phyloP scores from a whole-genome alignment of 2,113 vertebrate genomes.

The Callorhinus ursinus region DNA sequence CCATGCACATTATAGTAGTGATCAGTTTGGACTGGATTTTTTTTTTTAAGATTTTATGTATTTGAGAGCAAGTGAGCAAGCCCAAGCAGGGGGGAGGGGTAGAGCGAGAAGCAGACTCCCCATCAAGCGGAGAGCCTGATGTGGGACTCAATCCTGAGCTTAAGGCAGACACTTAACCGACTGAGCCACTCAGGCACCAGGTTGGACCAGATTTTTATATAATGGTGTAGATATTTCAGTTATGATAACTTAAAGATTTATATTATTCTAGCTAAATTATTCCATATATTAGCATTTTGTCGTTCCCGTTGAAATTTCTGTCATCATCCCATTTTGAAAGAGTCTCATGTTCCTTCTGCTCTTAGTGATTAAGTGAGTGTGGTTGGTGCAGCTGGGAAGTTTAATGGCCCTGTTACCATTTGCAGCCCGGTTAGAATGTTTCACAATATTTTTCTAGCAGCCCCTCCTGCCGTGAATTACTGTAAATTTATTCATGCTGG shows the following conservation, averaged over 20 bases:
- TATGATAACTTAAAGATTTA: not conserved
- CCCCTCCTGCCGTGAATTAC: conserved; percentile 35
- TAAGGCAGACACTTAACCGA: no score
- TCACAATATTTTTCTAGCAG: conserved; percentile 48
- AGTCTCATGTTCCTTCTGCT: not conserved
- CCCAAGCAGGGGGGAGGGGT: no score
- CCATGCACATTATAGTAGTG: not conserved
- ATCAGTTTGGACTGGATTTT: not conserved
- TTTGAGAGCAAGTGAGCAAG: no score
- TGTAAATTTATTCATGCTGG: conserved; percentile 49
- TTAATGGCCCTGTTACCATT: not conserved
- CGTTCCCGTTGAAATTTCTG: conserved; percentile 3
- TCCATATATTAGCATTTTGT: not conserved
- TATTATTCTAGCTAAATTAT: conserved; percentile 3
- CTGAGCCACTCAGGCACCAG: not conserved
- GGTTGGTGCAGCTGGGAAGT: not conserved
- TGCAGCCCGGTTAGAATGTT: not conserved
- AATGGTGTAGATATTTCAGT: not conserved
- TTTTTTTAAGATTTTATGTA: no score
- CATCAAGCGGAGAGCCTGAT: no score
- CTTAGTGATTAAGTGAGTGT: not conserved
- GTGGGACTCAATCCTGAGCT: no score
- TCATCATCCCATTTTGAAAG: not conserved
- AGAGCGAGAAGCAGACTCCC: no score
- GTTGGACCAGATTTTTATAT: not conserved